These are phyloP conservation scores for Mythimna pallens DNA, from an alignment of 2,888 invertebrate species.

Conservation along the genomic window DNA sequence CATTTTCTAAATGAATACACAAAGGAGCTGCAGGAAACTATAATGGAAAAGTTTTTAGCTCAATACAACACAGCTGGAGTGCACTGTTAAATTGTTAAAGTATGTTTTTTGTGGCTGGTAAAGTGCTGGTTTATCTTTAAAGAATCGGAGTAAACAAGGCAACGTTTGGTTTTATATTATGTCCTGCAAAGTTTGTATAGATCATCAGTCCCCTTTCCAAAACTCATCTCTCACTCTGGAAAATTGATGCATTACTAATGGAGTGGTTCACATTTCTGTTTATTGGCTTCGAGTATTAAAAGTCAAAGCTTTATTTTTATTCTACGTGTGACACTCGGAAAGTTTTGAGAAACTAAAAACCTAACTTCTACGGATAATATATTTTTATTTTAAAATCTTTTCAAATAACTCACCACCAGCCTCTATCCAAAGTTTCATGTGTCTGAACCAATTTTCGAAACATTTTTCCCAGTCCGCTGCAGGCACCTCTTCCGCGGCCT, in stretches of 20 bases:
- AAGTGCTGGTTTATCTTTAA: constrained; percentile 46
- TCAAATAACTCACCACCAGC: no score
- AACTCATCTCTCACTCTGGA: constrained; percentile 22
- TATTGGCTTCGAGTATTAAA: not conserved
- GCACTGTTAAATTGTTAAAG: constrained; percentile 79
- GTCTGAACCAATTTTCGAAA: no score
- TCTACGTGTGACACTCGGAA: no score
- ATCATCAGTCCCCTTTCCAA: constrained; percentile 34
- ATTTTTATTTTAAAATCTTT: no score
- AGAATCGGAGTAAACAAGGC: constrained; percentile 27
- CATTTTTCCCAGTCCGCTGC: no score
- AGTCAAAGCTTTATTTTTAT: not conserved
- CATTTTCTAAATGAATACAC: constrained; percentile 60
- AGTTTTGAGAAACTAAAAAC: no score
- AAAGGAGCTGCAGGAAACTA: constrained; percentile 68
- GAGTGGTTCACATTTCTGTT: not conserved
- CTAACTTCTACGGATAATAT: no score
- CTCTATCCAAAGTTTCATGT: no score
- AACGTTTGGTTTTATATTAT: constrained; percentile 16
- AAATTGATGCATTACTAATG: not conserved
- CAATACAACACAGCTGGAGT: constrained; percentile 75
- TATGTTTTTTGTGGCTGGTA: constrained; percentile 54
- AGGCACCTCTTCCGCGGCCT: no score
- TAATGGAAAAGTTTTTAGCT: constrained; percentile 84
- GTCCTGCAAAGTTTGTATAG: constrained; percentile 29